Evolutionary conservation across 2,113 vertebrate genomes (phyloP).

Genomic region (Syrmaticus mikado): DNA sequence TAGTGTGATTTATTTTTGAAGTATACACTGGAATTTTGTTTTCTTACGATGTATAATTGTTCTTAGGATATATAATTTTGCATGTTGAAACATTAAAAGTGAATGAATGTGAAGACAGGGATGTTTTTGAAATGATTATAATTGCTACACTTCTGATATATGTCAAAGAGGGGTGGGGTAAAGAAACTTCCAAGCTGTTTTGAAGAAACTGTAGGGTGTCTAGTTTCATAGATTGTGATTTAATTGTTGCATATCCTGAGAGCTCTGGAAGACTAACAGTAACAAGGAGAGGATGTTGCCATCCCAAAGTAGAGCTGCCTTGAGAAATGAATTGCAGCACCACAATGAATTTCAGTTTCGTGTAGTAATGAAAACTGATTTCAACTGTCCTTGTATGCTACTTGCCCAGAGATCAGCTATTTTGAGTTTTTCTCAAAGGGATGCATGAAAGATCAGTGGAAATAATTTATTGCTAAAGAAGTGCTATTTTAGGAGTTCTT

Average conservation of each 20-base stretch:
- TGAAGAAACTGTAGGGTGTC: neutral
- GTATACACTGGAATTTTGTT: neutral
- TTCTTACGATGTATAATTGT: neutral
- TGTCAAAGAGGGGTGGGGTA: neutral
- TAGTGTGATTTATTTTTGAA: neutral
- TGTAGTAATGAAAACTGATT: neutral
- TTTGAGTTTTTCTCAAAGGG: neutral
- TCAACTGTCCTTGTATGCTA: neutral
- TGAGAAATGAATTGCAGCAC: neutral
- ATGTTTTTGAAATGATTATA: neutral
- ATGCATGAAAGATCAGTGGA: neutral
- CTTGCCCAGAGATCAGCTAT: neutral
- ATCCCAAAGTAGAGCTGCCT: neutral
- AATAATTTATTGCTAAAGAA: neutral
- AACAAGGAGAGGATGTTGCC: neutral
- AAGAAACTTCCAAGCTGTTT: neutral
- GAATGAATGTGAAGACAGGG: neutral
- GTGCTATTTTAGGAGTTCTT: conserved; percentile 2
- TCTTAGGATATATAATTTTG: neutral
- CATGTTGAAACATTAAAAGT: neutral
- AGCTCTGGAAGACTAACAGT: neutral
- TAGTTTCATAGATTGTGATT: neutral
- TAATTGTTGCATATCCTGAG: neutral
- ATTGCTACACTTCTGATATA: neutral
- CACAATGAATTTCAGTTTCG: neutral